phyloP scores from a whole-genome alignment of 2,797 vertebrate species.

The Distichodus sexfasciatus region DNA sequence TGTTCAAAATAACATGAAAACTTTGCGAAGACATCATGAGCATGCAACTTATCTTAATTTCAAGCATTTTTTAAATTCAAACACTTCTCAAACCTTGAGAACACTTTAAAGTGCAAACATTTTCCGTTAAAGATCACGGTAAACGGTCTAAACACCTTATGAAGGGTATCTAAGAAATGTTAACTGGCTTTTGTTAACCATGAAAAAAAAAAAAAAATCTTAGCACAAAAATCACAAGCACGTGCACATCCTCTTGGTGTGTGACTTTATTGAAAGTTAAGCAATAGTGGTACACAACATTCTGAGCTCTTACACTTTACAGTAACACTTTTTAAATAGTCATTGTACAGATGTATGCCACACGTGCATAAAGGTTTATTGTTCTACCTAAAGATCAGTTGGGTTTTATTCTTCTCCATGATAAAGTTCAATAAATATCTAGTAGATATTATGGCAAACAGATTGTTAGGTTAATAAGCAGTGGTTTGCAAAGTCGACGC shows the following conservation, averaged over 20 bases:
- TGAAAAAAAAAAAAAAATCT: not conserved
- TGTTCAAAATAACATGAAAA: no score
- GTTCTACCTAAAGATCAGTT: slow-evolving; percentile 38
- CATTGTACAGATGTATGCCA: slow-evolving; percentile 66
- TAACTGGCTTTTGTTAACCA: no score
- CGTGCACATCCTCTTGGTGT: slow-evolving; percentile 39
- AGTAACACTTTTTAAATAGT: slow-evolving; percentile 65
- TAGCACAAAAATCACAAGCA: slow-evolving; percentile 8
- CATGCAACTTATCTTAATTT: no score
- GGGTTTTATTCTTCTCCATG: slow-evolving; percentile 26
- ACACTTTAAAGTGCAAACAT: no score
- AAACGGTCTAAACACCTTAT: no score
- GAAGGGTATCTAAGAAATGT: no score
- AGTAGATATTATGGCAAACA: slow-evolving; percentile 31
- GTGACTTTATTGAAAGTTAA: slow-evolving; percentile 77
- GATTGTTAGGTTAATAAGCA: slow-evolving; percentile 15
- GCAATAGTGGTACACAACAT: slow-evolving; percentile 71
- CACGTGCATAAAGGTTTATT: slow-evolving; percentile 51
- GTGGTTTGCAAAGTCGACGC: slow-evolving; percentile 25
- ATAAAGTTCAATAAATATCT: slow-evolving; percentile 45
- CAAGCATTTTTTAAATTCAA: no score
- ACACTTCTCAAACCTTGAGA: no score
- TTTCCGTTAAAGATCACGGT: no score
- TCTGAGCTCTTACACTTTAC: slow-evolving; percentile 59
- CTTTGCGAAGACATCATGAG: no score